Conservation (phyloP, 2,113 vertebrate genomes). For the Pachypanchax playfairii region DNA sequence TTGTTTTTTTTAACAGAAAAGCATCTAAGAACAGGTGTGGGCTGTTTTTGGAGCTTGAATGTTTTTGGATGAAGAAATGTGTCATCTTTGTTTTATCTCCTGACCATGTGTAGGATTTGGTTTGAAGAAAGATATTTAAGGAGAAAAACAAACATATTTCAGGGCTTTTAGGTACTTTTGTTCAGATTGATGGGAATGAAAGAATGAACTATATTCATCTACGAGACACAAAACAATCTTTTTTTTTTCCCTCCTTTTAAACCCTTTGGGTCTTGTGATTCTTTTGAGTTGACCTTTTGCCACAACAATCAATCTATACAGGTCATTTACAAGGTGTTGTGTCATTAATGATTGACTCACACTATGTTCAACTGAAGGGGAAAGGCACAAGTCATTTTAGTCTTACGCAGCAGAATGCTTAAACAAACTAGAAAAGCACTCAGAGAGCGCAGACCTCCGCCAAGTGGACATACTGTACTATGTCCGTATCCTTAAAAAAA, state of each 20-base stretch:
- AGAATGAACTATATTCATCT: too few species aligned
- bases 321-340: conserved; percentile 58
- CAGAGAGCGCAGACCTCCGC: too few species aligned
- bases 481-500: too few species aligned
- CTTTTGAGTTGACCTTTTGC: conserved; percentile 3
- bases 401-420: conserved; percentile 42
- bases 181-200: too few species aligned
- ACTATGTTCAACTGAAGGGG: conserved; percentile 44
- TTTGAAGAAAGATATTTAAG: not conserved
- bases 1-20: not conserved
- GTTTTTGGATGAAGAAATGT: too few species aligned
- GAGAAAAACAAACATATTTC: not conserved
- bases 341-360: conserved; percentile 70
- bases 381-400: conserved; percentile 43
- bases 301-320: conserved; percentile 23
- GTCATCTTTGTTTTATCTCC: too few species aligned
- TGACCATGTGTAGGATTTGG: not conserved
- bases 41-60: not conserved
- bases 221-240: too few species aligned
- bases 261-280: conserved; percentile 30
- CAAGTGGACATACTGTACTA: too few species aligned
- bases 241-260: not conserved
- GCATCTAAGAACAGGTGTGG: not conserved
- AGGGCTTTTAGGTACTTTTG: conserved; percentile 16
- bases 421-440: conserved; percentile 31